Conservation (phyloP, 1,140 invertebrate species). For the Cryptotermes secundus region DNA sequence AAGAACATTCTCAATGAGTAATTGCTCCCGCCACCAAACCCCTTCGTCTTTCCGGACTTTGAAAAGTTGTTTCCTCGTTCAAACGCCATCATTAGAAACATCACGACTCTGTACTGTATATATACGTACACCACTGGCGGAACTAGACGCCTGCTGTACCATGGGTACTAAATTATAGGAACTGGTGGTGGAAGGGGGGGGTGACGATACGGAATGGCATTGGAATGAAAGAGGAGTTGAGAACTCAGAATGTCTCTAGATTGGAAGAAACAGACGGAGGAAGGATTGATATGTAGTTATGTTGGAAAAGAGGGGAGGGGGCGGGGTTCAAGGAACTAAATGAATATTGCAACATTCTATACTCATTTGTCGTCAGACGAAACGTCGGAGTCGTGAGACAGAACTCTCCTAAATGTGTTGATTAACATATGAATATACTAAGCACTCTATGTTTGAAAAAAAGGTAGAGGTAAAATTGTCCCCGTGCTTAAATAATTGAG, state of each 20-base stretch:
- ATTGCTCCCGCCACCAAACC: constrained; percentile 29
- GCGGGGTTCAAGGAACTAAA: no score
- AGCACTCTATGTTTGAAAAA: no score
- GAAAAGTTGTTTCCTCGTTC: constrained; percentile 33
- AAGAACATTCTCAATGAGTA: constrained; percentile 36
- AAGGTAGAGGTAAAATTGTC: no score
- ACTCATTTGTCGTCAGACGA: no score
- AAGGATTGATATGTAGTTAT: background rate
- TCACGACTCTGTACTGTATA: constrained; percentile 12
- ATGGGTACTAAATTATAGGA: constrained; percentile 24
- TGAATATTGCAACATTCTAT: background rate
- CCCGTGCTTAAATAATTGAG: no score
- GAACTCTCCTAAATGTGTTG: no score
- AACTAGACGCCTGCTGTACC: background rate
- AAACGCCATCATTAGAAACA: constrained; percentile 31
- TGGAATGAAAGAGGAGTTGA: background rate
- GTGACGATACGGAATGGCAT: background rate
- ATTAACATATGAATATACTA: no score
- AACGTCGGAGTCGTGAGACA: no score
- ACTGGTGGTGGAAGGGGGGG: background rate
- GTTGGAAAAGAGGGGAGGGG: no score
- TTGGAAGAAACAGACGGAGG: background rate
- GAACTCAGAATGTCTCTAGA: background rate
- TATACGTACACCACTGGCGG: background rate
- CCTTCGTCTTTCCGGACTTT: constrained; percentile 32